phyloP scores from a whole-genome alignment of 2,113 vertebrate species.

The Paramormyrops kingsleyae region DNA sequence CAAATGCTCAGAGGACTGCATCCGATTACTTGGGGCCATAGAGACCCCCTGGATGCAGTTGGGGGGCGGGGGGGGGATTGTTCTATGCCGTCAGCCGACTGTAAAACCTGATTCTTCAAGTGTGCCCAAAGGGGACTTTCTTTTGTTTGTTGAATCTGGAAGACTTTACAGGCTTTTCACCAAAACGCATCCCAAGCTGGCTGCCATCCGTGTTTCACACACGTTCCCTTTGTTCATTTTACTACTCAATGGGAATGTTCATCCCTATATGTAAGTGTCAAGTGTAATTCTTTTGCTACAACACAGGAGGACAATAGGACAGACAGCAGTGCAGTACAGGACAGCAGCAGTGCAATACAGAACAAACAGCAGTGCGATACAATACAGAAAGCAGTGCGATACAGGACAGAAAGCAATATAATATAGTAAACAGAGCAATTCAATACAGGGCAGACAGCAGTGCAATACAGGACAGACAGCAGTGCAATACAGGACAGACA shows the following conservation, averaged over 20 bases:
- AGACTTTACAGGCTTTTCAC: background rate
- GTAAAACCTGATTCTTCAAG: background rate
- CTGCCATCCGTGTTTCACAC: background rate
- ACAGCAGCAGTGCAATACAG: too few species aligned
- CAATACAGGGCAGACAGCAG: background rate
- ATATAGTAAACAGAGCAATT: too few species aligned
- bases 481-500: background rate
- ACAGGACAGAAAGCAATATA: too few species aligned
- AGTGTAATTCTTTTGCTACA: background rate
- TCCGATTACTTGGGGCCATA: background rate
- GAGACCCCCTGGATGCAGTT: background rate
- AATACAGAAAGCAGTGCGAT: background rate
- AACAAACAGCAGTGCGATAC: too few species aligned
- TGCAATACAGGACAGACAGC: too few species aligned
- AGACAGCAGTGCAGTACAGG: background rate
- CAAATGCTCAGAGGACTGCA: background rate
- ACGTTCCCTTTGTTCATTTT: background rate
- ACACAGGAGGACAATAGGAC: background rate
- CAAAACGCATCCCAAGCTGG: background rate
- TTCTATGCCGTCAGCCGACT: background rate
- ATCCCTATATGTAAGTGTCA: background rate
- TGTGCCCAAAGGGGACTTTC: background rate
- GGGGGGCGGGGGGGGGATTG: background rate
- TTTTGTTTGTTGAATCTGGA: background rate
- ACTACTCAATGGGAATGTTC: background rate